Conservation (phyloP, 2,888 invertebrate genomes). For the Drosophila cognata region DNA sequence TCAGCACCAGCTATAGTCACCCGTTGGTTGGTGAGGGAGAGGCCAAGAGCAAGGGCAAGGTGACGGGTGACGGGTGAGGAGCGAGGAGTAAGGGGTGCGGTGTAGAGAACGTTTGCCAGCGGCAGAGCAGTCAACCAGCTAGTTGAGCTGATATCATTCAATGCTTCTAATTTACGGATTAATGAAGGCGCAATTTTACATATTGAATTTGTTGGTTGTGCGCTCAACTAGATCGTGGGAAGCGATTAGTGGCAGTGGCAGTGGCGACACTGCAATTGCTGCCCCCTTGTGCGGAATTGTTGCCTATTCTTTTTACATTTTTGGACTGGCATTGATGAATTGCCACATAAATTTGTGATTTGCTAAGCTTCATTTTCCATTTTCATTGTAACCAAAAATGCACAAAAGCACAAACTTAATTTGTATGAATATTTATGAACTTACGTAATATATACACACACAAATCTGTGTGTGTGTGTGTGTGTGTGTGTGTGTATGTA, state of each 20-base stretch:
- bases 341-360: constrained; percentile 73
- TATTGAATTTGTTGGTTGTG: constrained; percentile 63
- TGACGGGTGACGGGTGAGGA: neutral
- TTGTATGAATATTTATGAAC: constrained; percentile 64
- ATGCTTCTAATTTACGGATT: constrained; percentile 81
- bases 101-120: neutral
- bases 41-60: neutral
- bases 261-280: constrained; percentile 30
- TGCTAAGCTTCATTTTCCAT: constrained; percentile 70
- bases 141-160: constrained; percentile 64
- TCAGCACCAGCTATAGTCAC: constrained; percentile 56
- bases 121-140: constrained; percentile 31
- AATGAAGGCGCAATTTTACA: constrained; percentile 80
- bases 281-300: constrained; percentile 8
- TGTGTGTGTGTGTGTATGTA: constrained; percentile 49
- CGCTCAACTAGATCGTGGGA: constrained; percentile 76
- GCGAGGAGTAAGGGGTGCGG: neutral
- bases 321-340: constrained; percentile 72
- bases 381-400: constrained; percentile 35
- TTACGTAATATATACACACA: neutral
- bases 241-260: constrained; percentile 70
- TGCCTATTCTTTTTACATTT: constrained; percentile 27
- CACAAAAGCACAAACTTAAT: constrained; percentile 49
- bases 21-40: neutral
- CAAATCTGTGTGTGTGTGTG: constrained; percentile 55